Evolutionary conservation across 2,113 vertebrate species (phyloP), one percentile per base, ranked within the genome.

Genomic region (Chloroceryle aenea): DNA sequence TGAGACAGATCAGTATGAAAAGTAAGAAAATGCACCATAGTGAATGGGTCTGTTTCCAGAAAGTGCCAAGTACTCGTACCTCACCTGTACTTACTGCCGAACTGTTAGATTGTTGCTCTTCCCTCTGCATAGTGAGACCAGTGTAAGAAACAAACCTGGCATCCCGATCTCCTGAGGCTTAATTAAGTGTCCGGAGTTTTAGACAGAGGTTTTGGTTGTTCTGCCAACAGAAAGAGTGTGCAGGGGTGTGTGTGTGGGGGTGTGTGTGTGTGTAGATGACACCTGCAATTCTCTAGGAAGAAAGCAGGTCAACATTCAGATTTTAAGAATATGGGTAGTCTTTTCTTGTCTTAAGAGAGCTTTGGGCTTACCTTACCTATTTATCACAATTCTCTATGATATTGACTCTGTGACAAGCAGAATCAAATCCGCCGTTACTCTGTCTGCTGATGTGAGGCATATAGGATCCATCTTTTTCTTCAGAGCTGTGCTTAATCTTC

Each of bases 381-480:
- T 72, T 59, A 55, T 77, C 22, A 17, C 15, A 71, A 16, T 69
- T 40, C 5, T 9, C 8, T 52, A 29, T 1, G 7, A 12, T 77
- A 77, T 18, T 84, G 6, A 19, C 81, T 89, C 23, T 66, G 19
- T 75, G 38, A 63, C 14, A 85, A 55, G 20, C 15, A 12, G 12
- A 48, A 32, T 40, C 45, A 17, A 58, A 76, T 78, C 43, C 1
- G 0, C 15, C 63, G 21, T 62, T 75, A 12, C 14, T 73, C 26
- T 56, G 5, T 47, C 26, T 56, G 9, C 58, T 74, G 21, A 48
- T 42, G 12, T 63, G 64, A 69, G 32, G 20, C 0, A 0, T 61
- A 13, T 8, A 61, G 26, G 18, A 43, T n/a, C 26, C 5, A 16
- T 75, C 32, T 61, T 76, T 30, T 76, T 43, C n/a, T 77, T 10